Evolutionary conservation across 2,113 vertebrate species (phyloP).

Genomic region (Alethe castanea): DNA sequence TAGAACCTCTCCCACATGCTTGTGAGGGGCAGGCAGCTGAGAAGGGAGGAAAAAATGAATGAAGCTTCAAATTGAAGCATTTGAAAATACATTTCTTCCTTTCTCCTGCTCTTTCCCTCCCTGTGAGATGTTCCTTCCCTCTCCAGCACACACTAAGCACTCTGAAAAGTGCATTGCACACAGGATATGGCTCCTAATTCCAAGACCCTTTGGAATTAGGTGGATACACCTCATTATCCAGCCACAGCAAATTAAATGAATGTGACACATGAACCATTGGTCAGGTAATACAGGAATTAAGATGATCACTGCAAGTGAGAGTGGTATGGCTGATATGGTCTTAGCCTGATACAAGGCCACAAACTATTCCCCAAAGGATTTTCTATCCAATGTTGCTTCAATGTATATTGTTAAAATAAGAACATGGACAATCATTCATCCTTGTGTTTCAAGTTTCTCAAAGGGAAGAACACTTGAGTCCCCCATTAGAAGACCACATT

Average conservation of each 20-base stretch:
- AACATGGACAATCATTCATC: neutral
- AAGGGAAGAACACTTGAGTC: neutral
- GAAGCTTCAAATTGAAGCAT: neutral
- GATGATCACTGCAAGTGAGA: neutral
- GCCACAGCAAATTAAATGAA: neutral
- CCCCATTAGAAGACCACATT: neutral
- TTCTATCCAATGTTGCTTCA: neutral
- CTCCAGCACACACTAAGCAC: neutral
- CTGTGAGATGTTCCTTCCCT: neutral
- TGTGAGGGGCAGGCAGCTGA: slow-evolving; percentile 38
- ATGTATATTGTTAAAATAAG: neutral
- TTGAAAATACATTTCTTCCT: neutral
- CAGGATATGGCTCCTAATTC: neutral
- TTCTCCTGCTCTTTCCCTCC: neutral
- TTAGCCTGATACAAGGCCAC: neutral
- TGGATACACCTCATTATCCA: neutral
- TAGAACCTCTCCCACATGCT: slow-evolving; percentile 33
- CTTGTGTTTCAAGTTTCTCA: neutral
- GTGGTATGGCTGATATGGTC: neutral
- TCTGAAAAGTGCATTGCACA: neutral
- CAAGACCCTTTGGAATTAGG: neutral
- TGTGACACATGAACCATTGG: neutral
- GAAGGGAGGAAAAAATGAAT: neutral
- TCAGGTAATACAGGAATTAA: neutral
- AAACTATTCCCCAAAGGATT: neutral